Evolutionary conservation across 2,113 vertebrate species (phyloP).

Genomic region (Alectura lathami): DNA sequence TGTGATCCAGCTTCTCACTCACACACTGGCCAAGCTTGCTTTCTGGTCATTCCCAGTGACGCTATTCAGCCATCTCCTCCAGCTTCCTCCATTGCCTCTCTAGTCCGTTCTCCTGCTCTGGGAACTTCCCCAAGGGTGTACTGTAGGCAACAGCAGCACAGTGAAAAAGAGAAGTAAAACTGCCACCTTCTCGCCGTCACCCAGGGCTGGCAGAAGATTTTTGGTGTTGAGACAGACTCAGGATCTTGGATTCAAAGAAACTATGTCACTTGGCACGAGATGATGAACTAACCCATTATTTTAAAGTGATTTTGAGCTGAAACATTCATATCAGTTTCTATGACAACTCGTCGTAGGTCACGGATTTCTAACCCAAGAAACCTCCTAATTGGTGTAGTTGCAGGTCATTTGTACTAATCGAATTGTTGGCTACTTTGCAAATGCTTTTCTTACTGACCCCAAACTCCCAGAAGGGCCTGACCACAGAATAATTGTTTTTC

Average conservation of each 20-base stretch:
- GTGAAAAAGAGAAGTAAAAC: neutral
- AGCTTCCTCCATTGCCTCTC: neutral
- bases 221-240: neutral
- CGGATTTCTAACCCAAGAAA: conserved; percentile 51
- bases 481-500: conserved; percentile 18
- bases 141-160: neutral
- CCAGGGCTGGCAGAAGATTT: neutral
- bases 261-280: neutral
- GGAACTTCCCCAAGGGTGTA: neutral
- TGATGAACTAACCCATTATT: conserved; percentile 17
- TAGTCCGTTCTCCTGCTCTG: neutral
- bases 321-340: conserved; percentile 41
- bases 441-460: conserved; percentile 34
- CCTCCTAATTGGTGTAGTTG: conserved; percentile 54
- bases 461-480: conserved; percentile 11
- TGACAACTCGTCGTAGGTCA: conserved; percentile 54
- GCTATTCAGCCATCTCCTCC: neutral
- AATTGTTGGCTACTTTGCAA: conserved; percentile 57
- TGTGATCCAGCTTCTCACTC: neutral
- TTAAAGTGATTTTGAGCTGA: conserved; percentile 26
- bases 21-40: neutral
- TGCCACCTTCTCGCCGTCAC: neutral
- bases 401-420: conserved; percentile 62
- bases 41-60: neutral
- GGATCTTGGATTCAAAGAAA: conserved; percentile 16